Percentiles rank a stretch among this genome's conserved stretches.
Evolutionary conservation across 2,797 vertebrate species (phyloP).

Genomic region (Caiman crocodilus): DNA sequence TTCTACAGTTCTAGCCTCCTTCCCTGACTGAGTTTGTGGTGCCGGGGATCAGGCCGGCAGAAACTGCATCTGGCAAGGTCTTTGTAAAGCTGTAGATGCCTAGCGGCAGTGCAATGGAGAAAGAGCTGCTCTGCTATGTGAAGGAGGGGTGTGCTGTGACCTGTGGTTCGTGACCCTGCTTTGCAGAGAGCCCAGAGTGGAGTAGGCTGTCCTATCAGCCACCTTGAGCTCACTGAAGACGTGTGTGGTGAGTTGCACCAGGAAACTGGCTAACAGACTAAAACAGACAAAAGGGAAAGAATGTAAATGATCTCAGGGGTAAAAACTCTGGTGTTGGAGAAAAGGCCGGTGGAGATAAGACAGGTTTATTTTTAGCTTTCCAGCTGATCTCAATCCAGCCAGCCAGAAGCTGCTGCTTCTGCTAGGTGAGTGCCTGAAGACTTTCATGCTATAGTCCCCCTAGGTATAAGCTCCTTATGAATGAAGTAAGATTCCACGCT

Average conservation of each 20-base stretch:
- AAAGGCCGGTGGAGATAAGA: background rate
- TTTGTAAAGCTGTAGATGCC: background rate
- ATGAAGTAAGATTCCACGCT: conserved; percentile 2
- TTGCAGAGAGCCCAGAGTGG: background rate
- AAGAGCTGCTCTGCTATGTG: background rate
- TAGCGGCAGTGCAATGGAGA: rapidly evolving
- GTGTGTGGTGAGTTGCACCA: background rate
- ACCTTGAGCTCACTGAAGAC: background rate
- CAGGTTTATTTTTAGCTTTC: conserved; percentile 14
- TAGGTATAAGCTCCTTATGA: conserved; percentile 18
- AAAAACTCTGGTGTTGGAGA: background rate
- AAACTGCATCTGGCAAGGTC: background rate
- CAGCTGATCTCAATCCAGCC: conserved; percentile 28
- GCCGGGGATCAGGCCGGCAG: background rate
- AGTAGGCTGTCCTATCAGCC: background rate
- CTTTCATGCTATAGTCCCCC: background rate
- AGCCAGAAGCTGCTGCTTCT: conserved; percentile 35
- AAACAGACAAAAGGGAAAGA: rapidly evolving
- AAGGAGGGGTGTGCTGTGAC: background rate
- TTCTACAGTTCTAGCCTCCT: background rate
- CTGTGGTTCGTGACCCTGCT: rapidly evolving
- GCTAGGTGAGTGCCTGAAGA: conserved; percentile 19
- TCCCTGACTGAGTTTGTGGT: background rate
- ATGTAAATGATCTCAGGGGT: rapidly evolving
- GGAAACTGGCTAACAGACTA: background rate